Evolutionary conservation across 2,797 vertebrate species (phyloP).

Genomic region (Xenopus petersii): DNA sequence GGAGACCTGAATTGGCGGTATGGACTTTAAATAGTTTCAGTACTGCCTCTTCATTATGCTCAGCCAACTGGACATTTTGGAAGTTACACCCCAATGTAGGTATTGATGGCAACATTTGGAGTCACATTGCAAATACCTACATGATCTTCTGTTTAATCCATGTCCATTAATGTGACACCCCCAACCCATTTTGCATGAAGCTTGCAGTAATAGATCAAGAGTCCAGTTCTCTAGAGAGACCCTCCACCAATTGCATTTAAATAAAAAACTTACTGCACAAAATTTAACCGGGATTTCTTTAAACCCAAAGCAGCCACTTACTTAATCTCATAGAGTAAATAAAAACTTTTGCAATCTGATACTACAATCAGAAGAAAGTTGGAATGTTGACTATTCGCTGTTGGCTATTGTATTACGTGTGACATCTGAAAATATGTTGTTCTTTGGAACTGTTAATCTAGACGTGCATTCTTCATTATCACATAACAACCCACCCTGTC

Average conservation of each 20-base stretch:
- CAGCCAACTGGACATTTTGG: constrained; percentile 12
- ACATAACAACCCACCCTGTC: constrained; percentile 57
- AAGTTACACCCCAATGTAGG: constrained; percentile 30
- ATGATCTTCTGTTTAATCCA: constrained; percentile 67
- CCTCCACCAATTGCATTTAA: constrained; percentile 61
- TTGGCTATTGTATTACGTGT: constrained; percentile 63
- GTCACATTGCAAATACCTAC: constrained; percentile 46
- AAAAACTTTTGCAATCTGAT: constrained; percentile 52
- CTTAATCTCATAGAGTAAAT: constrained; percentile 55
- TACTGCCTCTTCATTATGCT: constrained; percentile 23
- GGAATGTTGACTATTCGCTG: constrained; percentile 53
- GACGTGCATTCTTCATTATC: constrained; percentile 58
- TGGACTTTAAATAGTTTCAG: constrained; percentile 11
- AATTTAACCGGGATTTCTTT: constrained; percentile 52
- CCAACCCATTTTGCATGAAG: constrained; percentile 61
- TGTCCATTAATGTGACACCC: constrained; percentile 57
- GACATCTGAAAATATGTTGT: constrained; percentile 58
- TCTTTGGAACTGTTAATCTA: constrained; percentile 64
- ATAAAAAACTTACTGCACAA: background rate
- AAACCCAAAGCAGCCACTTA: constrained; percentile 56
- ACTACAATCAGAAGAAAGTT: constrained; percentile 48
- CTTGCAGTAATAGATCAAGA: constrained; percentile 57
- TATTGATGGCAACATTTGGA: constrained; percentile 39
- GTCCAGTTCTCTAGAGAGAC: constrained; percentile 64
- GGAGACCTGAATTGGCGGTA: background rate